phyloP scores from a whole-genome alignment of 2,888 invertebrate genomes.

The Hydraecia micacea region DNA sequence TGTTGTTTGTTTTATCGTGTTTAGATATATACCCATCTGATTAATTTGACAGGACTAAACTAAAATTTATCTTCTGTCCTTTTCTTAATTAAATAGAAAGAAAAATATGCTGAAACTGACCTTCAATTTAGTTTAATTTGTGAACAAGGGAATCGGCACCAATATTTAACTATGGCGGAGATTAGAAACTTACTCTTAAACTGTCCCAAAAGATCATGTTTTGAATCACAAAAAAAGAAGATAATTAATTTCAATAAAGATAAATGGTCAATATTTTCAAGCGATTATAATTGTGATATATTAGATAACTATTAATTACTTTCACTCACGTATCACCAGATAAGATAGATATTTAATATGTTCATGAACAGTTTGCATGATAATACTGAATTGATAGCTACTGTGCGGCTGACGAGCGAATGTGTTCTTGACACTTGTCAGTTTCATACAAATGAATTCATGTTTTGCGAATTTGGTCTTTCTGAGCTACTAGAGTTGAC shows the following conservation, averaged over 20 bases:
- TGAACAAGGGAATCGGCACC: no score
- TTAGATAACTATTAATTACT: conserved; percentile 5
- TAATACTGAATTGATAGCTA: background rate
- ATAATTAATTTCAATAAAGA: no score
- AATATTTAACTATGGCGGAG: background rate
- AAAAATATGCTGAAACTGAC: no score
- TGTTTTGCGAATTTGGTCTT: background rate
- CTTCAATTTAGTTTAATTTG: no score
- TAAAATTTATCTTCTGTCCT: no score
- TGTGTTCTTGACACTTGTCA: background rate
- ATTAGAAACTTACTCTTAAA: background rate
- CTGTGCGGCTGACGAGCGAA: background rate
- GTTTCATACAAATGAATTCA: background rate
- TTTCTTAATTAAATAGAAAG: no score
- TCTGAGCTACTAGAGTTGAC: background rate
- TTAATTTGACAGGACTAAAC: no score
- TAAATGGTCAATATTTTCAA: background rate
- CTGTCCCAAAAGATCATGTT: background rate
- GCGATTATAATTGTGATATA: background rate
- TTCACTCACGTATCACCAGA: conserved; percentile 4
- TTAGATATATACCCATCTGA: no score
- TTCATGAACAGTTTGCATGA: background rate
- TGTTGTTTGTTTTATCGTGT: no score
- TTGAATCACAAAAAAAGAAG: background rate
- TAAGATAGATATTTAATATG: background rate